Conservation (phyloP, 2,888 invertebrate species). For the Pristionchus arcanus region DNA sequence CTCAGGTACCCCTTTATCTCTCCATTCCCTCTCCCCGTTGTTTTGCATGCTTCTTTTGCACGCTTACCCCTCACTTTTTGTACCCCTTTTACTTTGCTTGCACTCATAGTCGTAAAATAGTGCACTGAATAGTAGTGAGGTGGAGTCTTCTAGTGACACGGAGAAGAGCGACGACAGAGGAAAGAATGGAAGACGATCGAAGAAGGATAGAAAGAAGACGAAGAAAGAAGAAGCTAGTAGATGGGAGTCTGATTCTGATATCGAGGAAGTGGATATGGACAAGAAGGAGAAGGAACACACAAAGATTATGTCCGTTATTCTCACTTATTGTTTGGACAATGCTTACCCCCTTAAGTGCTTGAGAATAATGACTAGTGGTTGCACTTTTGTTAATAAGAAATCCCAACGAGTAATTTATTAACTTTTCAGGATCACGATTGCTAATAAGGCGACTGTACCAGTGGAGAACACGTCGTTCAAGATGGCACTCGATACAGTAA, state of each 20-base stretch:
- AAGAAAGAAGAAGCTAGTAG: conserved; percentile 4
- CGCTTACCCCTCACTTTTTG: neutral
- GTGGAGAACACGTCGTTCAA: conserved; percentile 52
- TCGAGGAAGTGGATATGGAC: neutral
- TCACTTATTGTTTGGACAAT: neutral
- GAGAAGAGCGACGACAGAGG: conserved; percentile 8
- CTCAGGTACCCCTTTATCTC: conserved; percentile 26
- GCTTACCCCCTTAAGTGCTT: neutral
- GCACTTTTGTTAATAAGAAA: neutral
- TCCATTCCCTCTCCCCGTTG: neutral
- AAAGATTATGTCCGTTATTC: conserved; percentile 41
- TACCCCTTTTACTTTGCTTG: neutral
- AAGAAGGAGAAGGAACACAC: conserved; percentile 31
- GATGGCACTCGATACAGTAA: conserved; percentile 34
- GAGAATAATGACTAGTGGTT: conserved; percentile 14
- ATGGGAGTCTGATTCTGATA: conserved; percentile 4
- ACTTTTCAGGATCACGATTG: conserved; percentile 48
- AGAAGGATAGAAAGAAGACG: conserved; percentile 20
- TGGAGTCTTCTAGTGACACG: conserved; percentile 37
- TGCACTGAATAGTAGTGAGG: neutral
- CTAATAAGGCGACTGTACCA: conserved; percentile 41
- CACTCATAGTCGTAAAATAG: neutral
- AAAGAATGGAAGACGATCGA: neutral
- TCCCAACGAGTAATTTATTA: neutral
- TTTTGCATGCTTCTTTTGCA: neutral